phyloP scores from a whole-genome alignment of 2,113 vertebrate species.

The Chiloscyllium plagiosum region DNA sequence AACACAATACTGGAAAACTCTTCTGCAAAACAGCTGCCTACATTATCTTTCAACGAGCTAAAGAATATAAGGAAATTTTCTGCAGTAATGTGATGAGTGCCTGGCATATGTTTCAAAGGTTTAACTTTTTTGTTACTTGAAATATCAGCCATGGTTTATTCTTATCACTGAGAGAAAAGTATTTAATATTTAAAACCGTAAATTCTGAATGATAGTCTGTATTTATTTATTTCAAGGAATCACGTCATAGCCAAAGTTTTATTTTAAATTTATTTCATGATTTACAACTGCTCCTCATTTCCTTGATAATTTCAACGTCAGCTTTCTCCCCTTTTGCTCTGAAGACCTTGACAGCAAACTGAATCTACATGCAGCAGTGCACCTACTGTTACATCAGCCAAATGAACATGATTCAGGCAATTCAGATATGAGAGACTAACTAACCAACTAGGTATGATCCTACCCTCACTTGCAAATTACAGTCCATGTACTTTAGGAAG shows the following conservation, averaged over 20 bases:
- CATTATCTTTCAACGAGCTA: background rate
- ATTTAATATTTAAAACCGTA: background rate
- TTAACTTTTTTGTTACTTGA: background rate
- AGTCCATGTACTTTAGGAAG: background rate
- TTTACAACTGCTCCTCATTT: background rate
- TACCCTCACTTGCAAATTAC: background rate
- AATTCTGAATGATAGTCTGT: background rate
- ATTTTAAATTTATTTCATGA: background rate
- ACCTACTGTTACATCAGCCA: background rate
- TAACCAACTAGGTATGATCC: background rate
- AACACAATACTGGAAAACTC: background rate
- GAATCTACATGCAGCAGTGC: background rate
- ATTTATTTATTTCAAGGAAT: background rate
- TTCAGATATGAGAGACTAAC: too few relatives aligned
- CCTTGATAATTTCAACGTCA: background rate
- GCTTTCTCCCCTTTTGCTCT: background rate
- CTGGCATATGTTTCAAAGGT: background rate
- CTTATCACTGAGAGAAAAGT: background rate
- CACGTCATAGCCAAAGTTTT: background rate
- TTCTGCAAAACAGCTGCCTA: background rate
- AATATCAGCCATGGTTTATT: background rate
- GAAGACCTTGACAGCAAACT: background rate
- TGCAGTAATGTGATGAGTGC: background rate
- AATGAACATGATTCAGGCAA: background rate
- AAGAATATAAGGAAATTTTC: background rate